phyloP scores from a whole-genome alignment of 2,888 invertebrate genomes.

The Tinea pellionella region DNA sequence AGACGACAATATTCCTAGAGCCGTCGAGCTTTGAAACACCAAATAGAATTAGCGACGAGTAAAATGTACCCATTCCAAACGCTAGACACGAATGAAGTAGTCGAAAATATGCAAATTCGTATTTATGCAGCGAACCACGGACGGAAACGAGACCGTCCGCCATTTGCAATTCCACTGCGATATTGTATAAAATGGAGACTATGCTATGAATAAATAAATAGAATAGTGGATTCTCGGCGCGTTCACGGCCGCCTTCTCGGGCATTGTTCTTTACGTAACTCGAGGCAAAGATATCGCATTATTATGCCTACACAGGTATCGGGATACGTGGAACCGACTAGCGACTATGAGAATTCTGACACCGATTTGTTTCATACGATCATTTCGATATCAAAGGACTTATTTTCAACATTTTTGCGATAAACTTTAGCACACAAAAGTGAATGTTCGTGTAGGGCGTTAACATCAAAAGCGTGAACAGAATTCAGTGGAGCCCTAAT shows the following conservation, averaged over 20 bases:
- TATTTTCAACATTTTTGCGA: background rate
- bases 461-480: constrained; percentile 7
- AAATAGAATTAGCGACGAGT: constrained; percentile 4
- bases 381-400: background rate
- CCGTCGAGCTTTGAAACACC: background rate
- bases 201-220: constrained; percentile 49
- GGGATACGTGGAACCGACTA: background rate
- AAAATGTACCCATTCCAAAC: constrained; percentile 15
- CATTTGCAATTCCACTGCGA: constrained; percentile 49
- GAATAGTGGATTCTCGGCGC: constrained; percentile 39
- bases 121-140: constrained; percentile 37
- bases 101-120: constrained; percentile 49
- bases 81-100: constrained; percentile 17
- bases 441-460: background rate
- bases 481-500: constrained; percentile 22
- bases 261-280: constrained; percentile 61
- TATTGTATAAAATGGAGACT: constrained; percentile 47
- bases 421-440: constrained; percentile 1
- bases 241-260: constrained; percentile 54
- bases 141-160: constrained; percentile 52
- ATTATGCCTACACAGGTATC: constrained; percentile 9
- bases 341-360: background rate
- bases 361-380: background rate
- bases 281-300: background rate
- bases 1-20: background rate